These are phyloP conservation scores for Formica exsecta DNA, from an alignment of 1,140 invertebrate genomes.

Conservation along the genomic window DNA sequence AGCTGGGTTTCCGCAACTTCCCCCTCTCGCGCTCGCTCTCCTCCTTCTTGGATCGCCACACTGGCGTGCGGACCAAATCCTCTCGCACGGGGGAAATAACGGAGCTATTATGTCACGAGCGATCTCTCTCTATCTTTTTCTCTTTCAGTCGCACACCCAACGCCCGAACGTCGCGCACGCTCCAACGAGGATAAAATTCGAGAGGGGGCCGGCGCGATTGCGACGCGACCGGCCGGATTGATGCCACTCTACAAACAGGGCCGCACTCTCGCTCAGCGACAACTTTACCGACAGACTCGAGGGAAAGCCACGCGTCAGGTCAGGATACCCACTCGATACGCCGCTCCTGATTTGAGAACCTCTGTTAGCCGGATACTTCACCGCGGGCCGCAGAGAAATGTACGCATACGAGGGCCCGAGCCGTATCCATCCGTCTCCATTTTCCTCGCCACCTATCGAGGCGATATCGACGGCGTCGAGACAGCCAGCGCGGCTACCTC, in stretches of 20 bases:
- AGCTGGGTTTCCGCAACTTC: conserved; percentile 61
- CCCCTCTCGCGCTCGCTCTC: conserved; percentile 11
- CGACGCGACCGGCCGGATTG: not conserved
- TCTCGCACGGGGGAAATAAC: conserved; percentile 62
- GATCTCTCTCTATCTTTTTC: not conserved
- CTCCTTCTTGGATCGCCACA: not conserved
- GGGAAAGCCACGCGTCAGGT: no score
- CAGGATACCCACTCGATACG: conserved; percentile 55
- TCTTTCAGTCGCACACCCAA: not conserved
- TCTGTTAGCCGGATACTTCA: conserved; percentile 60
- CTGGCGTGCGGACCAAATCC: conserved; percentile 43
- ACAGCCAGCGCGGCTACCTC: not conserved
- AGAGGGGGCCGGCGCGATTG: conserved; percentile 10
- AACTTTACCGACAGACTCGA: no score
- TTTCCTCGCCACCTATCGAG: not conserved
- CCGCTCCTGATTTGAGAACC: conserved; percentile 74
- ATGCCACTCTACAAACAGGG: conserved; percentile 54
- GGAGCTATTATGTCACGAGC: conserved; percentile 71
- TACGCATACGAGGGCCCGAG: conserved; percentile 46
- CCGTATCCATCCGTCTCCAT: conserved; percentile 64
- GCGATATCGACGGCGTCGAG: not conserved
- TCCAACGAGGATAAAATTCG: conserved; percentile 5
- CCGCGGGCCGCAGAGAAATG: conserved; percentile 61
- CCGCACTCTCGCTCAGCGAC: conserved; percentile 39
- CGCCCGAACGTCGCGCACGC: conserved; percentile 34